Percentiles rank a stretch among this genome's conserved stretches.
Conservation (phyloP, 2,888 invertebrate species). For the Brenthis daphne region DNA sequence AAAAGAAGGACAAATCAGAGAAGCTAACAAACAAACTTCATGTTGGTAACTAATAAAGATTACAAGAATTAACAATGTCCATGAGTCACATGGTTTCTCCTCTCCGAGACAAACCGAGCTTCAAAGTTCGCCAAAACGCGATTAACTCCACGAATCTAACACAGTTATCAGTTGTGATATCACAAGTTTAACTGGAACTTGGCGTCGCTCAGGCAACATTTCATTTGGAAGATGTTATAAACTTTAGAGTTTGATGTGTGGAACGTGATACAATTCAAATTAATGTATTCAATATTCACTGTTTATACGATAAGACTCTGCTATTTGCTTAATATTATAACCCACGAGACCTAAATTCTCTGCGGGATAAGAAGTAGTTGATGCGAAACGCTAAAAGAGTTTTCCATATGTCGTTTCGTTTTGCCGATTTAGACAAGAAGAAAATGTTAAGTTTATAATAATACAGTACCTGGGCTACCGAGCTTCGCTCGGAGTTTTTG, state of each 20-base stretch:
- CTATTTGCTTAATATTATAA: too few species aligned
- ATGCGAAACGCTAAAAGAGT: too few species aligned
- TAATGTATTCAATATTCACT: too few species aligned
- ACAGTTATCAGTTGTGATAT: constrained; percentile 18
- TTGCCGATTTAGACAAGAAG: too few species aligned
- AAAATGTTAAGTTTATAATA: too few species aligned
- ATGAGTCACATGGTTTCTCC: neutral
- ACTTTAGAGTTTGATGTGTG: constrained; percentile 3
- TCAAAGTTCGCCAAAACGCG: constrained; percentile 5
- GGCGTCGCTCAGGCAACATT: neutral
- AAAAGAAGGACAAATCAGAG: too few species aligned
- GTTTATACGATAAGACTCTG: neutral
- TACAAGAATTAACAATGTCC: neutral
- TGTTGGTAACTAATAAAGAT: neutral
- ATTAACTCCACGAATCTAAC: constrained; percentile 3
- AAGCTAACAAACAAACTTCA: neutral
- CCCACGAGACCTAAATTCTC: too few species aligned
- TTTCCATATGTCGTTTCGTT: too few species aligned
- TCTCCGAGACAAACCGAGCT: neutral
- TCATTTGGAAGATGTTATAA: neutral
- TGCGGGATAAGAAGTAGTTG: too few species aligned
- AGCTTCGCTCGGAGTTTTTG: too few species aligned
- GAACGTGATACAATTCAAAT: neutral
- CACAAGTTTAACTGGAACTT: neutral
- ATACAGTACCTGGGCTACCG: too few species aligned